These are phyloP conservation scores for Lasioglossum leucozonium DNA, from an alignment of 2,888 invertebrate species.

Conservation along the genomic window DNA sequence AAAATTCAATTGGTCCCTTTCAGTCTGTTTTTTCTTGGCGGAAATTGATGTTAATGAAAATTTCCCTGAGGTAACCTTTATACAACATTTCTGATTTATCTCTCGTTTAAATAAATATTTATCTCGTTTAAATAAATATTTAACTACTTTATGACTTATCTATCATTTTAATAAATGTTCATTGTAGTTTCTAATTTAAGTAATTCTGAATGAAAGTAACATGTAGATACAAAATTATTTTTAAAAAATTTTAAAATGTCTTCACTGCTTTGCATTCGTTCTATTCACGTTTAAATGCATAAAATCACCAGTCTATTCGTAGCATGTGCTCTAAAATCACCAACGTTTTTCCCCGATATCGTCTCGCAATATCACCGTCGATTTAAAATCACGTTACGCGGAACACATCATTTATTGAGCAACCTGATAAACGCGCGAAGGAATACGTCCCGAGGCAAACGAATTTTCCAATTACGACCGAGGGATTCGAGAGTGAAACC, in stretches of 20 bases:
- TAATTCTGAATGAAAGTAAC: too few species aligned
- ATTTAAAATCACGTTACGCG: slow-evolving; percentile 9
- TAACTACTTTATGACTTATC: too few species aligned
- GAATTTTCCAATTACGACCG: slow-evolving; percentile 55
- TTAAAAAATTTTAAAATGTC: too few species aligned
- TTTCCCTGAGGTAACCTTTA: too few species aligned
- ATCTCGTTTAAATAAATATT: too few species aligned
- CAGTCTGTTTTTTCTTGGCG: neutral
- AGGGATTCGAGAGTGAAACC: slow-evolving; percentile 24
- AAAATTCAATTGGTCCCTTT: neutral
- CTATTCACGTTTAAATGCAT: neutral
- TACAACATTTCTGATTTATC: too few species aligned
- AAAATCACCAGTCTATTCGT: too few species aligned
- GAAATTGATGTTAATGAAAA: too few species aligned
- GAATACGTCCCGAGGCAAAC: slow-evolving; percentile 19
- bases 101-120: too few species aligned
- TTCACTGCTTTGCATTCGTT: neutral
- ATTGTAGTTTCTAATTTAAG: too few species aligned
- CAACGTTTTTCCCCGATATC: neutral
- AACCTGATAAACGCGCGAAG: slow-evolving; percentile 41
- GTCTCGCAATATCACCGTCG: slow-evolving; percentile 12
- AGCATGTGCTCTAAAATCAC: neutral
- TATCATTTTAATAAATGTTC: too few species aligned
- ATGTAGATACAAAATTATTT: too few species aligned
- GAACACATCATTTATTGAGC: slow-evolving; percentile 29